A percentile compares a stretch with the other conserved stretches of the same genome.
Evolutionary conservation across 2,113 vertebrate genomes (phyloP).

Genomic region (Gopherus evgoodei): DNA sequence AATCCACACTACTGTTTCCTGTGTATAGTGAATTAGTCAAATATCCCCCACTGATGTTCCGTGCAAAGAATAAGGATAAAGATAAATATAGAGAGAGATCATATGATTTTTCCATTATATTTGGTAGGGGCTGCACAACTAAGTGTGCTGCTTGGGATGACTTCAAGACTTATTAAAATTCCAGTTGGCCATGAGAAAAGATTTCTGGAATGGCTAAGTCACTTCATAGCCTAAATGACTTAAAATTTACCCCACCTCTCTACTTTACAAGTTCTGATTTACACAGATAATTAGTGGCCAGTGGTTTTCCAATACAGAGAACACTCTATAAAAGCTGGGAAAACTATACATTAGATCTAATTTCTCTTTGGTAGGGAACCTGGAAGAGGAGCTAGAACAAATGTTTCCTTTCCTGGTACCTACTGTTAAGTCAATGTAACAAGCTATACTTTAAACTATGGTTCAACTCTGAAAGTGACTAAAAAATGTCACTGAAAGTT

Average conservation of each 20-base stretch:
- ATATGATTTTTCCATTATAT: not conserved
- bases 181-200: not conserved
- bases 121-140: not conserved
- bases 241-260: not conserved
- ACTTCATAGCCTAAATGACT: not conserved
- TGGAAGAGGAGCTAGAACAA: not conserved
- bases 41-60: not conserved
- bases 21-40: not conserved
- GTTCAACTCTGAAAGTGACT: not conserved
- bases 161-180: not conserved
- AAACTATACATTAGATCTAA: not conserved
- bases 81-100: no score
- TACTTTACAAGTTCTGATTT: not conserved
- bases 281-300: not conserved
- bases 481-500: not conserved
- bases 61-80: not conserved
- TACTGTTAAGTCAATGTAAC: not conserved
- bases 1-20: not conserved
- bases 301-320: not conserved
- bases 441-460: not conserved
- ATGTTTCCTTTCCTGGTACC: not conserved
- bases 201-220: not conserved
- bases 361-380: not conserved
- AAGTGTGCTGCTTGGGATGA: not conserved
- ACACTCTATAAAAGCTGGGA: not conserved